phyloP scores from a whole-genome alignment of 2,888 invertebrate species.

The Coecobrya sp. region DNA sequence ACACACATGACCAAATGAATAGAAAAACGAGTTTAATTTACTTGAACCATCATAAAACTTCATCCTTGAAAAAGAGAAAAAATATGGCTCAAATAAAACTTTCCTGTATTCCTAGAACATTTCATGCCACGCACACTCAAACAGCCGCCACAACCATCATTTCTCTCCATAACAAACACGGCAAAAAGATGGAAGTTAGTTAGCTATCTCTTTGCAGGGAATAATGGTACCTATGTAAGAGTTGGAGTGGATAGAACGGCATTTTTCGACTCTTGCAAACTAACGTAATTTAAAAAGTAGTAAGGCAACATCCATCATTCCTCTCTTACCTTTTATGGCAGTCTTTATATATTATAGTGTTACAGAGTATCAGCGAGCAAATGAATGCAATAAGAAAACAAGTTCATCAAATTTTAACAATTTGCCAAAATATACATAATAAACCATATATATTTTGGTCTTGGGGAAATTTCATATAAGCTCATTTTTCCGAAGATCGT shows the following conservation, averaged over 20 bases:
- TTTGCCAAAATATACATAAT: constrained; percentile 26
- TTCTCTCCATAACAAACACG: constrained; percentile 30
- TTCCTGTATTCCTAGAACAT: constrained; percentile 23
- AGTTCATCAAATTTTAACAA: constrained; percentile 71
- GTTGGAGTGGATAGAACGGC: constrained; percentile 27
- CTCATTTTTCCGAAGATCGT: neutral
- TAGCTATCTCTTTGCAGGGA: neutral
- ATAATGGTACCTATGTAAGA: neutral
- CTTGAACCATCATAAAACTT: constrained; percentile 72
- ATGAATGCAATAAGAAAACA: constrained; percentile 47
- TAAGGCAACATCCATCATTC: constrained; percentile 31
- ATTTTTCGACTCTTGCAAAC: constrained; percentile 54
- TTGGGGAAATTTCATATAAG: neutral
- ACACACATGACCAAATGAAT: neutral
- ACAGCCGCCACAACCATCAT: constrained; percentile 20
- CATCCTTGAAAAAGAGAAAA: constrained; percentile 73
- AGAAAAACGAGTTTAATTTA: constrained; percentile 65
- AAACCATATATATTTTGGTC: neutral
- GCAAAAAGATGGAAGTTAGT: constrained; percentile 22
- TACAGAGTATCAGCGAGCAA: constrained; percentile 22
- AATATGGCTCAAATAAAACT: constrained; percentile 72
- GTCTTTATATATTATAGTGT: neutral
- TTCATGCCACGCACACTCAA: constrained; percentile 23
- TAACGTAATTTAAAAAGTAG: constrained; percentile 59
- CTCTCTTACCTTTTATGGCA: constrained; percentile 42